These are phyloP conservation scores for Tor tambroides DNA, from an alignment of 2,113 vertebrate genomes.

Conservation along the genomic window DNA sequence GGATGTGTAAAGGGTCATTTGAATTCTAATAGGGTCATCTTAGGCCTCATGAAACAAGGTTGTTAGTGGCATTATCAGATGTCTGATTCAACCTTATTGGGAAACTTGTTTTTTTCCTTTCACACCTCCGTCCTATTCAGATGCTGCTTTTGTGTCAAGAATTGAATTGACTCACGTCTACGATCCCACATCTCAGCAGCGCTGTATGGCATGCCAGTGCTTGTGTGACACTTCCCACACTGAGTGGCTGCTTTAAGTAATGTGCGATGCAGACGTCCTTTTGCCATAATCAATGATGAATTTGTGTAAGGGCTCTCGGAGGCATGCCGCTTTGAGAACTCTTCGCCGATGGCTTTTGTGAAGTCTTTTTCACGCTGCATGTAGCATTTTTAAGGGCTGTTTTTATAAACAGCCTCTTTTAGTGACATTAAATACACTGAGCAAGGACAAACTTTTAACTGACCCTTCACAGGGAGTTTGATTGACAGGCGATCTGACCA, in stretches of 20 bases:
- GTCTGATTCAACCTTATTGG: constrained; percentile 1
- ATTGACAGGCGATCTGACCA: no score
- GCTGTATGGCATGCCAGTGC: neutral
- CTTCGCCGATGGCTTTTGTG: neutral
- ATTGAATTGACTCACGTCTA: neutral
- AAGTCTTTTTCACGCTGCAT: neutral
- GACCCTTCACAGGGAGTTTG: neutral
- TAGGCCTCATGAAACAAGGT: neutral
- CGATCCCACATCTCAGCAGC: neutral
- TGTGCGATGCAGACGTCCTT: neutral
- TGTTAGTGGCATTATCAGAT: constrained; percentile 24
- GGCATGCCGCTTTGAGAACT: constrained; percentile 5
- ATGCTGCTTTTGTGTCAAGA: constrained; percentile 20
- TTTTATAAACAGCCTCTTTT: neutral
- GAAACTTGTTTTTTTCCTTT: constrained; percentile 4
- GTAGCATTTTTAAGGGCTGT: neutral
- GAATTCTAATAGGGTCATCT: constrained; percentile 20
- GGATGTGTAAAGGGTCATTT: constrained; percentile 11
- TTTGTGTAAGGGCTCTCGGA: neutral
- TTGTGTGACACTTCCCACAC: constrained; percentile 15
- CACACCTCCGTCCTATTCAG: neutral
- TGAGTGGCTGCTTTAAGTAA: constrained; percentile 6
- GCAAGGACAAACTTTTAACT: neutral
- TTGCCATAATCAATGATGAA: constrained; percentile 14
- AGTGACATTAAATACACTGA: neutral